Conservation (phyloP, 2,113 vertebrate species). For the Rhea pennata region DNA sequence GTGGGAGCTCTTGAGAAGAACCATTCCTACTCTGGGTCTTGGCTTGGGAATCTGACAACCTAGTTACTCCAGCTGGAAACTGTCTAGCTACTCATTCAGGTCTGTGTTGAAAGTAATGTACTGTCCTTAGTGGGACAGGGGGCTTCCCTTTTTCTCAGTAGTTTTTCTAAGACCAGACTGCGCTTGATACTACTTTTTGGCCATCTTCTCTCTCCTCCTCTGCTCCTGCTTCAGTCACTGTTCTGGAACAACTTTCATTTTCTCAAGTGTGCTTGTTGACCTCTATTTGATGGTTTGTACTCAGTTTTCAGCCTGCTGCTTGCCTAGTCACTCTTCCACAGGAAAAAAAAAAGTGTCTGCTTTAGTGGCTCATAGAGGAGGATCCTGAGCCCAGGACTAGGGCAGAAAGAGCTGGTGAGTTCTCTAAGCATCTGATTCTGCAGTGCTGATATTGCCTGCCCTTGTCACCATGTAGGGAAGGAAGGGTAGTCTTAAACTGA, state of each 20-base stretch:
- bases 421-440: background rate
- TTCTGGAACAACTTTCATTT: background rate
- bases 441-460: background rate
- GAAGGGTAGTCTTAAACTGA: background rate
- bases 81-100: background rate
- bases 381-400: background rate
- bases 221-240: background rate
- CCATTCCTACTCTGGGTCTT: background rate
- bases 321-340: slow-evolving; percentile 16
- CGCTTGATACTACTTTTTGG: background rate
- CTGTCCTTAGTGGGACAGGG: background rate
- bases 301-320: slow-evolving; percentile 21
- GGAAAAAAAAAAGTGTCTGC: background rate
- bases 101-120: background rate
- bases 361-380: background rate
- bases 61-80: background rate
- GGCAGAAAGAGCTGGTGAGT: background rate
- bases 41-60: background rate
- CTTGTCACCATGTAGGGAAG: background rate
- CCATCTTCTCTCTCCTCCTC: background rate
- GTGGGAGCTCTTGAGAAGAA: background rate
- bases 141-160: background rate
- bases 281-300: background rate
- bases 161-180: background rate
- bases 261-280: background rate